Conservation (phyloP, 2,797 vertebrate species). For the Epinephelus coioides region DNA sequence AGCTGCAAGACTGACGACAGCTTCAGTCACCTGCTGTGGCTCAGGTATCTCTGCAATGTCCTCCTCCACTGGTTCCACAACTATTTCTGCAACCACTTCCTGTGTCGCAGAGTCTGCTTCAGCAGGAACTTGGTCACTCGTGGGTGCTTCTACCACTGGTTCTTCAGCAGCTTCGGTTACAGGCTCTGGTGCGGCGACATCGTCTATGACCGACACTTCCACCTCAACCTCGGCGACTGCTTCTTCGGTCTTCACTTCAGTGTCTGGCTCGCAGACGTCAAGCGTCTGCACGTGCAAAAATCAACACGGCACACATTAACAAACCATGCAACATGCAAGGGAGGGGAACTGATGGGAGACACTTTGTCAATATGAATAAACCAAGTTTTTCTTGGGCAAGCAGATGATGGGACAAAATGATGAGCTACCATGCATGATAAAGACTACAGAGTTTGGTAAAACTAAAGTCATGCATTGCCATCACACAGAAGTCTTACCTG, state of each 20-base stretch:
- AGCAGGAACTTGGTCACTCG: not conserved
- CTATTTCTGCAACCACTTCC: constrained; percentile 23
- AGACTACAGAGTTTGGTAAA: not conserved
- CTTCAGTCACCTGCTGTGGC: constrained; percentile 30
- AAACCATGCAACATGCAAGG: constrained; percentile 45
- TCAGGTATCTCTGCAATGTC: constrained; percentile 19
- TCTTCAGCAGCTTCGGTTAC: constrained; percentile 19
- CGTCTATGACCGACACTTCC: constrained; percentile 35
- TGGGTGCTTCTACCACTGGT: constrained; percentile 8
- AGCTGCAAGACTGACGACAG: not conserved
- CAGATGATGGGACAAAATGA: not conserved
- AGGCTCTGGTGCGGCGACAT: not conserved
- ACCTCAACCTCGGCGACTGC: not conserved
- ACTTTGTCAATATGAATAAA: not conserved
- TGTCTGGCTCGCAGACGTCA: constrained; percentile 45
- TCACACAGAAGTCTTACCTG: constrained; percentile 45
- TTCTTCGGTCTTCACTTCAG: constrained; percentile 28
- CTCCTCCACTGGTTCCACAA: constrained; percentile 24
- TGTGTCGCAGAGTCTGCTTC: constrained; percentile 23
- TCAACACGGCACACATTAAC: constrained; percentile 48
- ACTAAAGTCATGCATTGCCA: not conserved
- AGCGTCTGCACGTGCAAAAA: constrained; percentile 63
- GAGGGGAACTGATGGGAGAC: not conserved
- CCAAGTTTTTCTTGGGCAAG: not conserved
- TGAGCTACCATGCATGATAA: constrained; percentile 1